Percentiles rank a stretch among this genome's conserved stretches.
phyloP scores from a whole-genome alignment of 2,797 vertebrate genomes.

The Anas capensis region DNA sequence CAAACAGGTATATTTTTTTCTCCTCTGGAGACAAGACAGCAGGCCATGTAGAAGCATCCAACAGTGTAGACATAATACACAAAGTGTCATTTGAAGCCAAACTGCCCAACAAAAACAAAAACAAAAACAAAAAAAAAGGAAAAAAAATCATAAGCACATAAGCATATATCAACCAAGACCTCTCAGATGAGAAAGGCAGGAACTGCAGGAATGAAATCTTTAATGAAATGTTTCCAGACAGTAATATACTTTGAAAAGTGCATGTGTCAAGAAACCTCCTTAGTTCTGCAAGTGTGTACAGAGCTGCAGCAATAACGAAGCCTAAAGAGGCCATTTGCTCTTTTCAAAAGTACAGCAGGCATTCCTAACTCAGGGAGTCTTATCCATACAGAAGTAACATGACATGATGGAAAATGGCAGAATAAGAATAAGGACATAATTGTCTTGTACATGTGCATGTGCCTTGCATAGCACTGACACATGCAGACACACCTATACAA shows the following conservation, averaged over 20 bases:
- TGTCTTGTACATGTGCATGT: neutral
- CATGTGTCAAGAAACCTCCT: neutral
- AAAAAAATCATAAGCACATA: neutral
- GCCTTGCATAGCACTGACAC: neutral
- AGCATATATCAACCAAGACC: neutral
- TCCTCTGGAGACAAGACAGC: neutral
- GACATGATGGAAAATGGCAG: neutral
- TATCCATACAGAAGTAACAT: neutral
- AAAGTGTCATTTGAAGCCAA: neutral
- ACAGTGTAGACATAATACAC: neutral
- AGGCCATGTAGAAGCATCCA: neutral
- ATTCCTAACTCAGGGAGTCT: neutral
- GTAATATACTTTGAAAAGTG: neutral
- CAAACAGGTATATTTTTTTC: neutral
- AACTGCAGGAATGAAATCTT: neutral
- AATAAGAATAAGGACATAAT: neutral
- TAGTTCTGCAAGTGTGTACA: fast-evolving
- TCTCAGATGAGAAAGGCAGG: neutral
- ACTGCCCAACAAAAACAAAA: neutral
- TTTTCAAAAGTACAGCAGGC: neutral
- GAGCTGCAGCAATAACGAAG: neutral
- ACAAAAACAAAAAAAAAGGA: neutral
- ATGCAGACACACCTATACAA: neutral
- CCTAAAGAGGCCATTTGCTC: neutral
- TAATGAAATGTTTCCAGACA: neutral